Evolutionary conservation across 2,113 vertebrate genomes (phyloP).

Genomic region (Tricholaema leucomelas): DNA sequence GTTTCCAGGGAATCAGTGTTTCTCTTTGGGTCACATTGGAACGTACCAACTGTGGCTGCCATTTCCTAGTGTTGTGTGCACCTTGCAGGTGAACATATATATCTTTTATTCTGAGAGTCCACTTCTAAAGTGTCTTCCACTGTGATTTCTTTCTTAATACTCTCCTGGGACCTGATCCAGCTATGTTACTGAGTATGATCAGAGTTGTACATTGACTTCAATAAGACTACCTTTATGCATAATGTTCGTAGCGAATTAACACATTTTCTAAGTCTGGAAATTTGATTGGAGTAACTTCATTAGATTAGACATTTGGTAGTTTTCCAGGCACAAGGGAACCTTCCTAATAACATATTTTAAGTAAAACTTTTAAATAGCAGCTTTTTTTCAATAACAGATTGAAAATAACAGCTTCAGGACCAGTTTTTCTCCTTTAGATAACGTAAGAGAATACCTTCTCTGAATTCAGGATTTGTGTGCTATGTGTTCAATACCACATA

Average conservation of each 20-base stretch:
- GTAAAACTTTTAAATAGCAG: background rate
- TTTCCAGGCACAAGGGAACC: background rate
- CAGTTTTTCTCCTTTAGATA: background rate
- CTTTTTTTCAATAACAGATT: too few relatives aligned
- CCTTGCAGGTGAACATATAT: background rate
- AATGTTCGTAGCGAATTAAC: background rate
- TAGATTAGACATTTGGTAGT: background rate
- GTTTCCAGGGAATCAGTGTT: background rate
- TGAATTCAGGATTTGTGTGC: background rate
- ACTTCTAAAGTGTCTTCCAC: background rate
- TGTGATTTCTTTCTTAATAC: background rate
- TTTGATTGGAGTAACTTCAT: background rate
- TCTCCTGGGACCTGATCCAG: background rate
- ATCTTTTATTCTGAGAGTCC: background rate
- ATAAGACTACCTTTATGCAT: background rate
- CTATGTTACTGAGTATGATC: background rate
- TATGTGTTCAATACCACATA: background rate
- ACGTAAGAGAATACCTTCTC: background rate
- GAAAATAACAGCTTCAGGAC: background rate
- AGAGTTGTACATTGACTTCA: background rate
- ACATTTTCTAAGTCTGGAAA: background rate
- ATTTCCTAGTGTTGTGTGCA: background rate
- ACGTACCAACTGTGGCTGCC: background rate
- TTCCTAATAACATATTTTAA: background rate
- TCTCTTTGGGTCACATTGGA: background rate